phyloP scores from a whole-genome alignment of 2,888 invertebrate genomes.

The Scrobipalpa atriplicella region DNA sequence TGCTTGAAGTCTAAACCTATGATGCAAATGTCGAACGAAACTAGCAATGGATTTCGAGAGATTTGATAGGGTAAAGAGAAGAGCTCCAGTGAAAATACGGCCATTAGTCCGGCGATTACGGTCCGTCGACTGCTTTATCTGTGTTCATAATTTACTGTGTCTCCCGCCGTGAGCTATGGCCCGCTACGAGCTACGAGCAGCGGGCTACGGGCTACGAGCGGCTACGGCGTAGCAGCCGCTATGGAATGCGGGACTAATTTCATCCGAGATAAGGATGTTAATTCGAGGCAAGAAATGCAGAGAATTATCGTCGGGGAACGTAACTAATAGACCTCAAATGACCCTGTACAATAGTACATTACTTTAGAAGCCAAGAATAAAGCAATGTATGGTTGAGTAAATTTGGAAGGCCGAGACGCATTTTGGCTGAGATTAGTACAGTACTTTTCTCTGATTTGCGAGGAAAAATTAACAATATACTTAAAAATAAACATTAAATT shows the following conservation, averaged over 20 bases:
- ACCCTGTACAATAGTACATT: no score
- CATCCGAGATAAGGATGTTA: neutral
- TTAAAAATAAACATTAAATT: no score
- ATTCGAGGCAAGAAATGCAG: neutral
- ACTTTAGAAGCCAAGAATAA: no score
- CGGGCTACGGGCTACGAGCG: neutral
- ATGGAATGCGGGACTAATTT: constrained; percentile 1
- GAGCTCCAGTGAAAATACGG: neutral
- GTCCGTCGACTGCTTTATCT: constrained; percentile 1
- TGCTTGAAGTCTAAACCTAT: no score
- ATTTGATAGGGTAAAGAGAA: no score
- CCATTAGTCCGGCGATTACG: constrained; percentile 9
- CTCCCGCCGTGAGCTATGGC: neutral
- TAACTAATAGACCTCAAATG: neutral
- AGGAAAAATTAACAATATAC: no score
- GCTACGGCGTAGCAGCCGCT: constrained; percentile 3
- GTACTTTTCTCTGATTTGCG: no score
- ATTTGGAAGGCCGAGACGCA: no score
- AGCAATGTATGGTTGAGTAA: no score
- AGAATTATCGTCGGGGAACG: neutral
- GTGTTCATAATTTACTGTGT: constrained; percentile 1
- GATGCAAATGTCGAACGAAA: no score
- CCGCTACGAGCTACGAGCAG: constrained; percentile 10
- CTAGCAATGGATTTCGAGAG: no score
- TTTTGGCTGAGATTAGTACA: no score